phyloP scores from a whole-genome alignment of 2,797 vertebrate species.

The Stomatorhinus walkeri region DNA sequence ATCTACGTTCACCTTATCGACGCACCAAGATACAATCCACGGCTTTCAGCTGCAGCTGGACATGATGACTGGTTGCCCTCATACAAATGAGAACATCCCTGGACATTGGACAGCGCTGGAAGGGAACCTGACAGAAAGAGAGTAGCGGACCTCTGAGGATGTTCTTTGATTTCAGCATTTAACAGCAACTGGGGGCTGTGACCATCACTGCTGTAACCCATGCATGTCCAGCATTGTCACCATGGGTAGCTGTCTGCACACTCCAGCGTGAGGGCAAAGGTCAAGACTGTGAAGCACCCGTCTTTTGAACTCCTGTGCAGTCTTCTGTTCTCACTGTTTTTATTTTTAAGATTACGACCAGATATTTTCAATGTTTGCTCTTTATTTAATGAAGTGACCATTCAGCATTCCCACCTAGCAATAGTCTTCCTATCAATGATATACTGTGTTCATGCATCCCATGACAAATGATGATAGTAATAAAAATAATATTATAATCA shows the following conservation, averaged over 20 bases:
- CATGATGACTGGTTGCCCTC: not conserved
- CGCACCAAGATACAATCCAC: not conserved
- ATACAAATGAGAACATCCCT: not conserved
- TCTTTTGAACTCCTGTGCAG: slow-evolving; percentile 13
- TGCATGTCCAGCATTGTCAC: slow-evolving; percentile 2
- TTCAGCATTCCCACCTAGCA: slow-evolving; percentile 56
- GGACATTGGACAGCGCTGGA: not conserved
- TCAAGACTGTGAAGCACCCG: slow-evolving; percentile 35
- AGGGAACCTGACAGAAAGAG: not conserved
- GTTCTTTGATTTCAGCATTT: not conserved
- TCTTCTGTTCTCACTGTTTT: slow-evolving; percentile 13
- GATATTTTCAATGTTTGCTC: slow-evolving; percentile 26
- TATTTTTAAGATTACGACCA: not conserved
- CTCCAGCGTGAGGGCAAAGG: slow-evolving; percentile 34
- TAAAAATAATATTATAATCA: slow-evolving; percentile 8
- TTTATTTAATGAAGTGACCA: slow-evolving; percentile 29
- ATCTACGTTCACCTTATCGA: not conserved
- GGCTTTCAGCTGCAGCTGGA: not conserved
- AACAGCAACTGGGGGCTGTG: not conserved
- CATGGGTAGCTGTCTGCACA: not conserved
- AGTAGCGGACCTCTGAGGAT: not conserved
- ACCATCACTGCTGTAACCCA: not conserved
- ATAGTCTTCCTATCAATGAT: slow-evolving; percentile 68
- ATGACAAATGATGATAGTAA: slow-evolving; percentile 29
- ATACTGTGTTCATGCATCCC: slow-evolving; percentile 41